These are phyloP conservation scores for Geodia barretti DNA, from an alignment of 37 sponge, comb jelly and placozoan genomes.

Conservation along the genomic window DNA sequence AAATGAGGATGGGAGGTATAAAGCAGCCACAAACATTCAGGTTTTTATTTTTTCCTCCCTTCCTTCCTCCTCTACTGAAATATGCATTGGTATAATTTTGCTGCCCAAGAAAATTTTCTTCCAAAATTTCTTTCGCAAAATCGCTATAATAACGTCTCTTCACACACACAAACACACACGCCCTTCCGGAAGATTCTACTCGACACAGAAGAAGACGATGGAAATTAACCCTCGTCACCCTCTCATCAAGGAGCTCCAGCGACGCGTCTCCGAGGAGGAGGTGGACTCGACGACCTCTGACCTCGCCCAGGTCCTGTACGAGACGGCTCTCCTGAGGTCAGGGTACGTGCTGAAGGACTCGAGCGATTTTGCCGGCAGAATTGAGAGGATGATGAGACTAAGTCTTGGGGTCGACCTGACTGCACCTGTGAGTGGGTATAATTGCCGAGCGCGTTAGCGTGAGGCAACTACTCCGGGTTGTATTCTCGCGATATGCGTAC, in stretches of 20 bases:
- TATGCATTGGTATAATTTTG: too few relatives aligned
- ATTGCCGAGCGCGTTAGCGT: too few relatives aligned
- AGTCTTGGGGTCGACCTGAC: slow-evolving; percentile 80
- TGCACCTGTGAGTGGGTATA: slow-evolving; percentile 51
- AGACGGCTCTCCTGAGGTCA: slow-evolving; percentile 90
- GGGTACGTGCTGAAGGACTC: slow-evolving; percentile 92
- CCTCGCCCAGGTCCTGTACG: slow-evolving; percentile 84
- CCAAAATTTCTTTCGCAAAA: too few relatives aligned
- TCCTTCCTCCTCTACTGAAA: too few relatives aligned
- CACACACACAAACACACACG: too few relatives aligned
- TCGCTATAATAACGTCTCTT: too few relatives aligned
- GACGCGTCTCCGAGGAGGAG: slow-evolving; percentile 66
- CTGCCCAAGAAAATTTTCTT: too few relatives aligned
- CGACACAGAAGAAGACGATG: slow-evolving; percentile 95
- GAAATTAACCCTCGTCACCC: slow-evolving; percentile 98
- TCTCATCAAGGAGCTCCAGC: slow-evolving; percentile 82
- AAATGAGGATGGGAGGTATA: too few relatives aligned
- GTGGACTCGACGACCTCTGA: slow-evolving; percentile 73
- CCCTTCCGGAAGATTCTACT: slow-evolving; percentile 89
- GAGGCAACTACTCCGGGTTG: too few relatives aligned
- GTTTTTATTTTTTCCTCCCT: too few relatives aligned
- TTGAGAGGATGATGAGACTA: slow-evolving; percentile 91
- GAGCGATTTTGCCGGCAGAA: slow-evolving; percentile 84
- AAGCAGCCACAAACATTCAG: too few relatives aligned
- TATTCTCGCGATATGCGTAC: too few relatives aligned